Percentiles rank a stretch among this genome's conserved stretches.
These are phyloP conservation scores for Oscheius sp. DNA, from an alignment of 2,888 invertebrate genomes.

Conservation along the genomic window DNA sequence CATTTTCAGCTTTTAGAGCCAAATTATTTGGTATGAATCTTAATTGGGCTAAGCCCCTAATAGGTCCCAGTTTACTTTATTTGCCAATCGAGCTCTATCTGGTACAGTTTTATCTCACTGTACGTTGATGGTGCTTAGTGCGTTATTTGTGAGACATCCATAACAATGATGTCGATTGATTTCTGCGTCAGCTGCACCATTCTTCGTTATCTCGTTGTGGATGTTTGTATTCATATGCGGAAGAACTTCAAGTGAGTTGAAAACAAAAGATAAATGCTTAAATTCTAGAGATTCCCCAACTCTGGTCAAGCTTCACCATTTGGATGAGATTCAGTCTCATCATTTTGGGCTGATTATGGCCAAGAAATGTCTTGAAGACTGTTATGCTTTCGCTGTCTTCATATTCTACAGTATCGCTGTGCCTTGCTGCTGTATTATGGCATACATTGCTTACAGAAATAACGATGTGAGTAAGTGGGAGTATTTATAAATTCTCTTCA, in stretches of 20 bases:
- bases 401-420: conserved; percentile 7
- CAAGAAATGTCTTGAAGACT: conserved; percentile 2
- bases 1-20: no score
- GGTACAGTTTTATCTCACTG: no score
- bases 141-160: background rate
- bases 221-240: background rate
- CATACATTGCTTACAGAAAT: conserved; percentile 21
- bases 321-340: conserved; percentile 15
- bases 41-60: no score
- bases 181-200: conserved; percentile 11
- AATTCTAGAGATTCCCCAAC: background rate
- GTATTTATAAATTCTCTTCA: no score
- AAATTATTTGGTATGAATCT: no score
- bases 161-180: background rate
- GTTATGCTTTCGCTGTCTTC: conserved; percentile 7
- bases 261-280: no score
- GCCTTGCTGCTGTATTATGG: background rate
- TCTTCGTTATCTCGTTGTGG: background rate
- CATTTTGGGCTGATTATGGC: background rate
- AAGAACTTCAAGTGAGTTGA: background rate
- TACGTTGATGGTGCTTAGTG: background rate
- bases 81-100: no score
- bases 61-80: no score
- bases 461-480: conserved; percentile 4
- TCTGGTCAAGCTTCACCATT: conserved; percentile 9